Evolutionary conservation across 1,140 invertebrate genomes (phyloP).

Genomic region (Drosophila cardini): DNA sequence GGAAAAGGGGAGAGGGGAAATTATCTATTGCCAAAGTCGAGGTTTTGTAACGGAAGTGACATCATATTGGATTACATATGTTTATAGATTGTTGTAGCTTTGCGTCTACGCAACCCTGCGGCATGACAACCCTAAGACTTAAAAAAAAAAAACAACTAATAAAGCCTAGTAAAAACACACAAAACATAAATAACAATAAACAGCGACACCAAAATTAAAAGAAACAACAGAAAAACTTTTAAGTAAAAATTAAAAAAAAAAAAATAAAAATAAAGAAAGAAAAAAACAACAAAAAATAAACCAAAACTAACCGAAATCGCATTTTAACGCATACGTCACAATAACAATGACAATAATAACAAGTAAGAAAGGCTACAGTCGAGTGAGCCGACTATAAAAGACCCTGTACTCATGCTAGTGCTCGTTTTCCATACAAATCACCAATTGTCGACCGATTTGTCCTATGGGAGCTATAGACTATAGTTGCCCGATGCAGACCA

Average conservation of each 20-base stretch:
- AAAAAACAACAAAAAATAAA: not conserved
- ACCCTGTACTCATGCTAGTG: too few species aligned
- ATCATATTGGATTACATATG: slow-evolving; percentile 8
- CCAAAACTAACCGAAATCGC: slow-evolving; percentile 24
- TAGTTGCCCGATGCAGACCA: too few species aligned
- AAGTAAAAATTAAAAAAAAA: not conserved
- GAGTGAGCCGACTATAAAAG: too few species aligned
- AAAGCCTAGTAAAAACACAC: slow-evolving; percentile 11
- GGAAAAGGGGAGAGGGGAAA: not conserved
- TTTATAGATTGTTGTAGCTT: not conserved
- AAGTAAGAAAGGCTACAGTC: too few species aligned
- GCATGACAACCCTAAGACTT: slow-evolving; percentile 15
- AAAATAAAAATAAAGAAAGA: slow-evolving; percentile 25
- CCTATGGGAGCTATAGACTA: too few species aligned
- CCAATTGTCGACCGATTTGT: too few species aligned
- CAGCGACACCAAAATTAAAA: slow-evolving; percentile 36
- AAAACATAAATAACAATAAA: slow-evolving; percentile 46
- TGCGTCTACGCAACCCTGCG: not conserved
- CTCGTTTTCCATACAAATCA: too few species aligned
- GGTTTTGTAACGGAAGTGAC: slow-evolving; percentile 2
- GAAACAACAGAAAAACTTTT: slow-evolving; percentile 35
- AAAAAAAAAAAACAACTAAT: too few species aligned
- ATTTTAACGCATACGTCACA: slow-evolving; percentile 41
- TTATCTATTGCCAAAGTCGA: slow-evolving; percentile 6
- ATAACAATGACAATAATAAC: not conserved